Evolutionary conservation across 2,113 vertebrate species (phyloP), one percentile per base, ranked within the genome.

Genomic region (Tenebrosternarchus preto): DNA sequence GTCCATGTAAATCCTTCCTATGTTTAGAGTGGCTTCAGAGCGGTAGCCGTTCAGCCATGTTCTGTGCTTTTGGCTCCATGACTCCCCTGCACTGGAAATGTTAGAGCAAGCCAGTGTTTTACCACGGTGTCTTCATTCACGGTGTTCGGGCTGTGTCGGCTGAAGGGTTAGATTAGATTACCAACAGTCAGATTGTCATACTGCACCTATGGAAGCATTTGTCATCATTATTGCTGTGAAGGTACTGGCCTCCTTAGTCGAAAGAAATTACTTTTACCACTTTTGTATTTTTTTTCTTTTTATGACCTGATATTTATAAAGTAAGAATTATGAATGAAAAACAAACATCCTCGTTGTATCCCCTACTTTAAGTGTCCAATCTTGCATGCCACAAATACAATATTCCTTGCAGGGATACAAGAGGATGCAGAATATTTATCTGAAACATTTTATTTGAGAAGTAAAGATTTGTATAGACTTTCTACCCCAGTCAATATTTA

Each of bases 21-120:
- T 92, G 85, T 92, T 92, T 92, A 91, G 87, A 88, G 79, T 90
- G 80, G 76, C 88, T 72, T 78, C 84, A 84, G 84, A 86, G 83
- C 86, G 81, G 85, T 77, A 88, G 78, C 81, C 84, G 68, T 86
- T 86, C 85, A 88, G 73, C 70, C 8, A 39, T 69, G 72, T 76
- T 63, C 59, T 68, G 39, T 75, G 2, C 12, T 56, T 24, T 78
- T 39, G 73, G 50, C 60, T 27, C 19, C 5, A 55, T 19, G 24
- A 56, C 16, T 63, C n/a, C 9, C 46, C 67, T 72, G 61, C 17
- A 8, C 63, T 31, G 7, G 27, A 31, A 3, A 68, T 39, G 31
- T 67, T 8, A 20, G 27, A 66, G 63, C 64, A 39, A 3, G 20
- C 31, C 33, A 68, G 64, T 9, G 3, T 33, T 66, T 9, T 27